Evolutionary conservation across 2,113 vertebrate genomes (phyloP).

Genomic region (Leucoraja erinaceus): DNA sequence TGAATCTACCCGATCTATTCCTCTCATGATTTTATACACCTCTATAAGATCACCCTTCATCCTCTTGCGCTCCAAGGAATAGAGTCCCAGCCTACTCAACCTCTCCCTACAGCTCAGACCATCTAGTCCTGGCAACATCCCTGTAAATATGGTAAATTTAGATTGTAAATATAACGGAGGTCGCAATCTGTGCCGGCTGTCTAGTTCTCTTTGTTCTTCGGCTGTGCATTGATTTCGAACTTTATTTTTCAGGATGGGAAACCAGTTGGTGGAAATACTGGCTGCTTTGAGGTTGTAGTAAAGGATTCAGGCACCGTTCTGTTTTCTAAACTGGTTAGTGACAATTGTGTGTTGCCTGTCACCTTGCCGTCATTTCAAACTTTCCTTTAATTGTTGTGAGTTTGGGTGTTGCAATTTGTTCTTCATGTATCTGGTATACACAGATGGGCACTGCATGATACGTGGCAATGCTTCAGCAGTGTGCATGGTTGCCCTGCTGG

Average conservation of each 20-base stretch:
- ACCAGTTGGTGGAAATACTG: not conserved
- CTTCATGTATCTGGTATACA: not conserved
- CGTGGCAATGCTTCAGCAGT: not conserved
- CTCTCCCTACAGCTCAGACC: too few species aligned
- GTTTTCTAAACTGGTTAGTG: slow-evolving; percentile 3
- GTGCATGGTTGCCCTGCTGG: not conserved
- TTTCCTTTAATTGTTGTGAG: not conserved
- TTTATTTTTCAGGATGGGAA: not conserved
- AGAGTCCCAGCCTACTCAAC: too few species aligned
- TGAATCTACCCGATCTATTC: too few species aligned
- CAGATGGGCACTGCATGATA: not conserved
- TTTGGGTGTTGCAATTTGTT: not conserved
- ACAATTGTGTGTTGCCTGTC: not conserved
- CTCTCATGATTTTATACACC: too few species aligned
- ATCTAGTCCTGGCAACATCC: too few species aligned
- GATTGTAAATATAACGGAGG: too few species aligned
- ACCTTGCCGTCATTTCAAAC: not conserved
- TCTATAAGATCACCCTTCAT: too few species aligned
- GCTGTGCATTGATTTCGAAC: not conserved
- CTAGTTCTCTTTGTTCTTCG: too few species aligned
- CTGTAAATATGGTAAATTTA: too few species aligned
- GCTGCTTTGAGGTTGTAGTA: not conserved
- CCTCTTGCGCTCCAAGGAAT: too few species aligned
- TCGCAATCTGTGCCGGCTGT: too few species aligned
- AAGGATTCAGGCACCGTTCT: not conserved